A percentile compares a stretch with the other conserved stretches of the same genome.
Conservation (phyloP, 2,113 vertebrate species). For the Salvator merianae region DNA sequence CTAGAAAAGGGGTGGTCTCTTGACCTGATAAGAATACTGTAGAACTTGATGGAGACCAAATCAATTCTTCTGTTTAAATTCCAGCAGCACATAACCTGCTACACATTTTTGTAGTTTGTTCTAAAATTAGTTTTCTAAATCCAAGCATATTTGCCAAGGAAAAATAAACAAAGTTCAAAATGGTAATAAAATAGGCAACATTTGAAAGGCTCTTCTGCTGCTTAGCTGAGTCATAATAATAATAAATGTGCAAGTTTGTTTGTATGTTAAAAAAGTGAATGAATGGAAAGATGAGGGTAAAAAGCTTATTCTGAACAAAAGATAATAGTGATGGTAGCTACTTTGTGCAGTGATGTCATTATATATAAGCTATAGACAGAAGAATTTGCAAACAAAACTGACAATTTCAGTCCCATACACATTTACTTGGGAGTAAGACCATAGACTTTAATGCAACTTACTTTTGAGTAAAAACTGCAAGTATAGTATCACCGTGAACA, state of each 20-base stretch:
- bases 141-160: conserved; percentile 25
- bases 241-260: conserved; percentile 14
- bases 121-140: conserved; percentile 40
- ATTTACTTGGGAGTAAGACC: background rate
- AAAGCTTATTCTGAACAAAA: conserved; percentile 38
- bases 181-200: conserved; percentile 16
- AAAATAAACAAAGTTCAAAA: conserved; percentile 47
- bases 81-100: conserved; percentile 16
- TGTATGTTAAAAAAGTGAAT: background rate
- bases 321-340: conserved; percentile 24
- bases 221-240: conserved; percentile 25
- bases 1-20: background rate
- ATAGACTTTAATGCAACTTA: background rate
- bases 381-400: background rate
- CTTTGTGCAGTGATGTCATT: background rate
- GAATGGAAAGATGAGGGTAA: conserved; percentile 19
- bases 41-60: too few relatives aligned
- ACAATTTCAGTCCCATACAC: background rate
- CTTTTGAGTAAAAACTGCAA: background rate
- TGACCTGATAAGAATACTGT: background rate
- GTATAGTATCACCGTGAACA: too few relatives aligned
- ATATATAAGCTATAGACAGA: background rate
- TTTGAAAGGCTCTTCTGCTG: conserved; percentile 27
- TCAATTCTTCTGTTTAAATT: conserved; percentile 2
- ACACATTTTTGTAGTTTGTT: conserved; percentile 38